Conservation (phyloP, 1,140 invertebrate genomes). For the Hormaphis cornu region DNA sequence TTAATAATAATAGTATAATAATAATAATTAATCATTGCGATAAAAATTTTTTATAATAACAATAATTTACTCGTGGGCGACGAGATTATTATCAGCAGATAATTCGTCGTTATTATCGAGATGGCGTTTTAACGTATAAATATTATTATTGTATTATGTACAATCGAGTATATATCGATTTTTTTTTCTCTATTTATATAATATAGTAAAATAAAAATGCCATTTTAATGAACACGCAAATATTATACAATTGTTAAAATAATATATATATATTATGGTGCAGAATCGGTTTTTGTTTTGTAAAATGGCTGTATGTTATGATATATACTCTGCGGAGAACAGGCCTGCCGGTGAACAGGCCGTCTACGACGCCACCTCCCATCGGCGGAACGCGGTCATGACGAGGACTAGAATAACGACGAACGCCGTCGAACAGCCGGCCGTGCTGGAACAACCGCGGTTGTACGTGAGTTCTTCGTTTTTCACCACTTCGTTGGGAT, state of each 20-base stretch:
- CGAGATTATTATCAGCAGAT: no score
- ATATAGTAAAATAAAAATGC: conserved; percentile 23
- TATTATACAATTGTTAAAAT: no score
- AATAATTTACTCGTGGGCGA: no score
- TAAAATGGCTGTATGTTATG: no score
- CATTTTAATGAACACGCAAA: neutral
- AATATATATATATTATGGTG: no score
- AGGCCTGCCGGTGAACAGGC: no score
- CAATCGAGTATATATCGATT: neutral
- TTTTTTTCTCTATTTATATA: neutral
- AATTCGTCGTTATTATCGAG: no score
- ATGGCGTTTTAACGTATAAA: no score
- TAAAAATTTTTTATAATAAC: neutral
- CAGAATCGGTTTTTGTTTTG: no score
- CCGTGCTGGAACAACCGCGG: conserved; percentile 32
- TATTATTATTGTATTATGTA: neutral
- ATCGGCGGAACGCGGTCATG: no score
- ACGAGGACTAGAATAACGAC: neutral
- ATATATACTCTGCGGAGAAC: no score
- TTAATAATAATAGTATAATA: neutral
- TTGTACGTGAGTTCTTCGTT: conserved; percentile 79
- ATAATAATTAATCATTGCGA: neutral
- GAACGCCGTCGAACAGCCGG: neutral
- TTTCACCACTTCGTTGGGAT: conserved; percentile 84
- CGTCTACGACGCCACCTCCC: no score